Base-by-base conservation (phyloP, 1,140 invertebrate species). In the Chymomyza costata region DNA sequence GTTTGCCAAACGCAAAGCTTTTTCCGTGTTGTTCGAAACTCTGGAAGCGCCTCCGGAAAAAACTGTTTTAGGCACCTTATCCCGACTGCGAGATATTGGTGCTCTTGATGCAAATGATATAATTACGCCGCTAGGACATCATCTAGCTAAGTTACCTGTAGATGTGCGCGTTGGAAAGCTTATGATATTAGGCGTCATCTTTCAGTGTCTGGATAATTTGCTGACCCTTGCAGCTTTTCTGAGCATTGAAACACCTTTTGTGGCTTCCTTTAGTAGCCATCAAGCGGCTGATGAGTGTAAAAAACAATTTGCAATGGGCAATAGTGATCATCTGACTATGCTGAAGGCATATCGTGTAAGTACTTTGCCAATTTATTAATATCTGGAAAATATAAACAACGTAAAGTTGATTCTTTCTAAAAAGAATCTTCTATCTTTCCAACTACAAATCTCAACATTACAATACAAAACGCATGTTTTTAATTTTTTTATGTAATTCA, bases 141-240 rank as follows among this genome's bases (percentile, higher is more conserved):
- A 98, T 86, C 86, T 99, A 16, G 91, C 95, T 1, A 91, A 95
- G 11, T 85, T 99, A 21, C 96, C 97, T 0, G 91, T 99, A 0
- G 96, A 98, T 71, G 96, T 95, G 0, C 86, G 93, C 65, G 92
- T 96, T 48, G 95, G 94, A 13, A 95, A 97, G 87, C 88, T 98
- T 71, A 93, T 98, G 86, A 82, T 98, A 0, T 96, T 94, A 69
- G 94, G 95, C 0, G 92, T 96, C 13, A 94, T 97, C 43, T 93
- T 99, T 65, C 95, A 94, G 69, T 98, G 97, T 85, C 88, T 99
- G 2, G 95, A 98, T 86, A 96, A 96, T 1, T 91, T 97, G 0
- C 87, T 99, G 0, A 98, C 96, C 6, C 95, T 99, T 76, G 96
- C 96, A 1, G 94, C 96, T 31, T 93, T 91, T 81, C 86, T 99